Percentiles rank a stretch among this genome's conserved stretches.
Evolutionary conservation across 2,113 vertebrate genomes (phyloP).

Genomic region (Balaeniceps rex): DNA sequence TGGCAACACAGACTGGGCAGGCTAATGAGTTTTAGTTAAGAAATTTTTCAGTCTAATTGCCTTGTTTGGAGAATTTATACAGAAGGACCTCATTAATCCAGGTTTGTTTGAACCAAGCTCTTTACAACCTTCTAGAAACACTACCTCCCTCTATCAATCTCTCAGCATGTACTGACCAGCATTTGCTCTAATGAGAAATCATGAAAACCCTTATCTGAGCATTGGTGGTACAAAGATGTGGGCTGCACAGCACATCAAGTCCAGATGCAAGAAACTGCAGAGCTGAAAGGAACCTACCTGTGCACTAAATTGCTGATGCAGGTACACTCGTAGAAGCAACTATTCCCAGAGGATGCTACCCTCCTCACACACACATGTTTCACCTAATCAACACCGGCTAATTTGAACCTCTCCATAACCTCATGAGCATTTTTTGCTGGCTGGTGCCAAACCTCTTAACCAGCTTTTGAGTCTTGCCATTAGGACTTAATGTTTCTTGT

Average conservation of each 20-base stretch:
- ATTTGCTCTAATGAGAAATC: neutral
- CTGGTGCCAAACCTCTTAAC: neutral
- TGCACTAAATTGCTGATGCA: neutral
- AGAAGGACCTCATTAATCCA: neutral
- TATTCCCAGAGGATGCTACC: neutral
- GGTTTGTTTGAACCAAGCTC: neutral
- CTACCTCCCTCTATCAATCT: neutral
- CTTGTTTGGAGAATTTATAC: neutral
- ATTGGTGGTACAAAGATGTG: rapidly evolving
- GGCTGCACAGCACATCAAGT: neutral
- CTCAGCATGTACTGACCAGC: neutral
- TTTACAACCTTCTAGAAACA: neutral
- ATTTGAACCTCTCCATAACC: neutral
- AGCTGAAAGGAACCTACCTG: neutral
- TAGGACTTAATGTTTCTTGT: neutral
- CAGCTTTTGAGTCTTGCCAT: neutral
- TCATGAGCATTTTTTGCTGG: neutral
- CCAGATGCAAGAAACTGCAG: neutral
- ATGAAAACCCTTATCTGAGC: neutral
- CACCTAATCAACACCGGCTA: neutral
- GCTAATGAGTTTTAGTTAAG: neutral
- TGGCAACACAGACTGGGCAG: neutral
- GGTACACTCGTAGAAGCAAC: rapidly evolving
- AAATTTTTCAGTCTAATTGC: neutral
- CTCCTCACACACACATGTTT: neutral